phyloP scores from a whole-genome alignment of 2,888 invertebrate species.

The Heliconius hortense region DNA sequence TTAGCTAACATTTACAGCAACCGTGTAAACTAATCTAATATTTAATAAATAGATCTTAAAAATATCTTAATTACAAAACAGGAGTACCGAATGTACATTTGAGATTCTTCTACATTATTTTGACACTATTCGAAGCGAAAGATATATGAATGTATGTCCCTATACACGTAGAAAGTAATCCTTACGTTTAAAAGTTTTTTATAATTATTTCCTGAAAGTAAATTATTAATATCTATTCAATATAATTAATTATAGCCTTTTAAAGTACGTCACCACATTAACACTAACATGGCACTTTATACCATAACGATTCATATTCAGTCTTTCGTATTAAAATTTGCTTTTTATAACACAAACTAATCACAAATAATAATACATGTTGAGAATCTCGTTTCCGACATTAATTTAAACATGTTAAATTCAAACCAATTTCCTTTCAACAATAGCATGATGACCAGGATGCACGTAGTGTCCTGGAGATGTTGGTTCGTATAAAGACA shows the following conservation, averaged over 20 bases:
- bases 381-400: conserved; percentile 13
- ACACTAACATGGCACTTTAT: conserved; percentile 80
- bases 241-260: conserved; percentile 34
- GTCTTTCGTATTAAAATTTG: conserved; percentile 68
- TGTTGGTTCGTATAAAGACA: conserved; percentile 91
- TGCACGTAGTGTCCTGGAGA: conserved; percentile 84
- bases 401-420: conserved; percentile 27
- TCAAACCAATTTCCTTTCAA: conserved; percentile 77
- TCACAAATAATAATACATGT: conserved; percentile 28
- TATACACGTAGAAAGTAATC: conserved; percentile 21
- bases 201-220: conserved; percentile 1
- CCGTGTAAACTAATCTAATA: conserved; percentile 55
- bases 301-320: conserved; percentile 74
- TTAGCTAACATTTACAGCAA: conserved; percentile 52
- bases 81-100: conserved; percentile 56
- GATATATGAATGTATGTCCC: conserved; percentile 31
- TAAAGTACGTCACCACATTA: conserved; percentile 51
- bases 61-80: conserved; percentile 64
- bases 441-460: conserved; percentile 80
- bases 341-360: conserved; percentile 46
- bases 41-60: conserved; percentile 65
- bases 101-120: conserved; percentile 68
- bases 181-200: conserved; percentile 27
- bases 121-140: conserved; percentile 55
- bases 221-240: conserved; percentile 17